Base-by-base conservation (phyloP, 2,888 invertebrate species). In the Coenonympha arcania region DNA sequence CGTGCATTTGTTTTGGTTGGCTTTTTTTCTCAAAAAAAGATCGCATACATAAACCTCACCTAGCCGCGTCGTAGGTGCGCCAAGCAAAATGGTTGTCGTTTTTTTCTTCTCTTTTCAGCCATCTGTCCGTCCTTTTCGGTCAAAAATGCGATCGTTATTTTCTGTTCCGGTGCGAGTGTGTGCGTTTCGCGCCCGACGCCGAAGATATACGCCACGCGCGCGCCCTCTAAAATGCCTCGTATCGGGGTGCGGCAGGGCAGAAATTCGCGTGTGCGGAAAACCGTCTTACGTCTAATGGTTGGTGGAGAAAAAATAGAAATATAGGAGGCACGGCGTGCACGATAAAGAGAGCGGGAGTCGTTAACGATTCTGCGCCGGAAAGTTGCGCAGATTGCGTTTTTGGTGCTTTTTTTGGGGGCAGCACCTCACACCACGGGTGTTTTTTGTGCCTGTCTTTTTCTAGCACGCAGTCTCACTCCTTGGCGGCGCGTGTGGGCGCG, bases 281-380 rank as follows among this genome's bases (percentile, higher is more conserved):
- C 65, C 60, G 77, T 85, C 85, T 85, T 86, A 85, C 72, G 86
- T 70, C 84, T 76, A 79, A 81, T 78, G 63, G 80, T 63, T 55
- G 76, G 65, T 68, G 76, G 75, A 85, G 85, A 85, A 86, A 86
- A 86, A 86, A 85, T 86, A 85, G 84, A 85, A 86, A 85, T 85
- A 86, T 86, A 86, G 84, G 83, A 84, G 84, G 80, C 81, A 79
- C 77, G 72, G 78, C 77, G 76, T 76, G 79, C 72, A 84, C 81
- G 85, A 84, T 86, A 86, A 85, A 86, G 85, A 86, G 86, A 84
- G 81, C 80, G 74, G 79, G 79, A 83, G 82, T 85, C 82, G 85
- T 84, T 87, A 87, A 87, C 87, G 87, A 87, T 87, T 87, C 85
- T 87, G 87, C 87, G 87, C 87, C 79, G 86, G 84, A 78, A 87